Percentiles rank a stretch among this genome's conserved stretches.
Conservation (phyloP, 2,888 invertebrate species). For the Prosopocoilus inquinatus region DNA sequence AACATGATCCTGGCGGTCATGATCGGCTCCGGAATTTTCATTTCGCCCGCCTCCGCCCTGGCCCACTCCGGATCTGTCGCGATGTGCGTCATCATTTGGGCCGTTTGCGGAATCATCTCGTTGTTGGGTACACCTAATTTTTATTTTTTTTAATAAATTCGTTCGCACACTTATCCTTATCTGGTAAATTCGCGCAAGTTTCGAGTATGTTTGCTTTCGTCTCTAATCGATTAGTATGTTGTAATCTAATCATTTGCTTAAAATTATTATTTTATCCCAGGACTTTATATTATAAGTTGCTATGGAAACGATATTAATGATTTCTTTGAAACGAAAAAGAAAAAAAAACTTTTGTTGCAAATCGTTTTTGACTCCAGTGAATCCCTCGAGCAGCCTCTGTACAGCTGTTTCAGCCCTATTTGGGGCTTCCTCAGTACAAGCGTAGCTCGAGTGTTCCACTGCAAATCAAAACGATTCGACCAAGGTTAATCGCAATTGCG, state of each 20-base stretch:
- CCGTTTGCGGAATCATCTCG: slow-evolving; percentile 73
- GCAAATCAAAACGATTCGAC: too few relatives aligned
- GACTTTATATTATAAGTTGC: too few relatives aligned
- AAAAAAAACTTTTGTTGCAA: too few relatives aligned
- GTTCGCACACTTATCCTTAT: neutral
- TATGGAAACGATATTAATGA: too few relatives aligned
- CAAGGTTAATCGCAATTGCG: too few relatives aligned
- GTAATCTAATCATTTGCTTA: neutral
- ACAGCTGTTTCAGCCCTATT: too few relatives aligned
- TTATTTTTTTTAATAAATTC: slow-evolving; percentile 4
- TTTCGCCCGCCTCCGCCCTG: slow-evolving; percentile 77
- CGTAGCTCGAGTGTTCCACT: too few relatives aligned
- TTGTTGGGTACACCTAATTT: slow-evolving; percentile 63
- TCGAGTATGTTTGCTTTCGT: neutral
- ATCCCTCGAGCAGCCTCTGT: too few relatives aligned
- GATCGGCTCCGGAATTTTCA: slow-evolving; percentile 89
- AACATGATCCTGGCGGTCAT: slow-evolving; percentile 83
- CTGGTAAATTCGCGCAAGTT: neutral
- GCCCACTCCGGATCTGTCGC: slow-evolving; percentile 77
- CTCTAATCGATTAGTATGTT: neutral
- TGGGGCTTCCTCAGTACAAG: too few relatives aligned
- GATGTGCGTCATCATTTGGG: slow-evolving; percentile 76
- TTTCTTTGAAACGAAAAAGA: too few relatives aligned
- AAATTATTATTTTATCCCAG: too few relatives aligned
- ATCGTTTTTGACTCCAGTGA: too few relatives aligned